Evolutionary conservation across 2,113 vertebrate species (phyloP), one percentile per base, ranked within the genome.

Genomic region (Xenopus borealis): DNA sequence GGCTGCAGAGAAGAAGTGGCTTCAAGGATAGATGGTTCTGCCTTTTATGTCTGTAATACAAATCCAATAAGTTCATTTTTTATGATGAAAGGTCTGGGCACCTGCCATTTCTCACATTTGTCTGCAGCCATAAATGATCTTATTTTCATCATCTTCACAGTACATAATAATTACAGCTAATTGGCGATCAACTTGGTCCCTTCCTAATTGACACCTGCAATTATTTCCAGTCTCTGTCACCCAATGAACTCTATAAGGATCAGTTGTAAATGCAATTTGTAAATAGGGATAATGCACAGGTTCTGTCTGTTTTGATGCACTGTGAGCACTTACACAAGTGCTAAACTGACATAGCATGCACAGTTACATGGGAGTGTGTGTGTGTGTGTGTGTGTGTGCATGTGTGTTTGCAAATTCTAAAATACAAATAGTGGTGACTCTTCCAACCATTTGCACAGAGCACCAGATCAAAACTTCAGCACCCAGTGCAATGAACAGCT

Each of bases 81-180:
- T 57, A 17, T 0, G 68, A 61, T 62, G 44, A 68, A 0, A 1
- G 12, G 69, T 68, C 3, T 20, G 65, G 66, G 33, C 64, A 59
- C 30, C 72, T 81, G 81, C 78, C 79, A 79, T 16, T 81, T 79
- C 73, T 81, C 63, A 79, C 83, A 81, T 80, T 78, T 72, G 27
- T 2, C 81, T 81, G 78, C 0, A 0, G 69, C 74, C 79, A 70
- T 74, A 80, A 75, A 81, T 78, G 75, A 72, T 57, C 58, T 53
- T 62, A 62, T 75, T 68, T 75, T 62, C 69, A 61, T 62, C 58
- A 14, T 47, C 72, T 69, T 75, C 27, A 52, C 23, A 44, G 64
- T 67, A 68, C 72, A 68, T 62, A 75, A 67, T 75, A 75, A 75
- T 75, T 59, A 62, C 64, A 67, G 64, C 65, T 75, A 75, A 75